These are phyloP conservation scores for Microtus ochrogaster DNA, from an alignment of 2,113 vertebrate genomes.

Conservation along the genomic window DNA sequence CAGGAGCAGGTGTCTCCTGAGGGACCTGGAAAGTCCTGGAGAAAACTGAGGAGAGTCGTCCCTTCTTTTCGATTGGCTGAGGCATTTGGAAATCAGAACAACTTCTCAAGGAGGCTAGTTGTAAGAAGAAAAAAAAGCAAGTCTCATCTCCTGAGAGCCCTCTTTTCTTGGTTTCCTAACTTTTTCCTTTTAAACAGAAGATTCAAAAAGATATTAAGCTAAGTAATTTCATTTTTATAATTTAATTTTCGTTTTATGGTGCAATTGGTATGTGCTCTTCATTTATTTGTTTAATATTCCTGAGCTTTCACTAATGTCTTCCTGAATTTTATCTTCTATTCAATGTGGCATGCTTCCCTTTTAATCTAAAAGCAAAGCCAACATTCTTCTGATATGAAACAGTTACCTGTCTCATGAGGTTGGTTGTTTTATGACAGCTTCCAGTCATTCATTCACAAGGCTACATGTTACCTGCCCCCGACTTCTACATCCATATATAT, in stretches of 20 bases:
- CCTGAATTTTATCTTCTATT: constrained; percentile 55
- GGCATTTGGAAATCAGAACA: neutral
- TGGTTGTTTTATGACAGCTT: constrained; percentile 9
- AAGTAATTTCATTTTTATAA: constrained; percentile 70
- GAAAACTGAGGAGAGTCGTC: neutral
- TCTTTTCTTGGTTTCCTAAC: neutral
- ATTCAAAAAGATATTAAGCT: constrained; percentile 53
- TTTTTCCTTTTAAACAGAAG: constrained; percentile 19
- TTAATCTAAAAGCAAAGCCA: constrained; percentile 56
- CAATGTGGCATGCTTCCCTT: constrained; percentile 32
- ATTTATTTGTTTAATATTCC: constrained; percentile 75
- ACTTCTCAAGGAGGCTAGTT: neutral
- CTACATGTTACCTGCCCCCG: neutral
- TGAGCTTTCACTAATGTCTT: constrained; percentile 57
- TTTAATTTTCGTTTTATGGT: constrained; percentile 73
- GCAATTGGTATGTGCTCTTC: constrained; percentile 52
- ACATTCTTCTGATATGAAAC: constrained; percentile 33
- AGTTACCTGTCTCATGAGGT: neutral
- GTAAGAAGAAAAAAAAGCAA: neutral
- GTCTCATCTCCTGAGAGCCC: neutral
- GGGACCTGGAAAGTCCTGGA: neutral
- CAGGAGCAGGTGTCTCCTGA: neutral
- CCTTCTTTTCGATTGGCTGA: neutral
- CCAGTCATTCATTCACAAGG: neutral
- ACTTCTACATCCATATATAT: neutral